Conservation (phyloP, 2,888 invertebrate genomes). For the Octodonta nipae region DNA sequence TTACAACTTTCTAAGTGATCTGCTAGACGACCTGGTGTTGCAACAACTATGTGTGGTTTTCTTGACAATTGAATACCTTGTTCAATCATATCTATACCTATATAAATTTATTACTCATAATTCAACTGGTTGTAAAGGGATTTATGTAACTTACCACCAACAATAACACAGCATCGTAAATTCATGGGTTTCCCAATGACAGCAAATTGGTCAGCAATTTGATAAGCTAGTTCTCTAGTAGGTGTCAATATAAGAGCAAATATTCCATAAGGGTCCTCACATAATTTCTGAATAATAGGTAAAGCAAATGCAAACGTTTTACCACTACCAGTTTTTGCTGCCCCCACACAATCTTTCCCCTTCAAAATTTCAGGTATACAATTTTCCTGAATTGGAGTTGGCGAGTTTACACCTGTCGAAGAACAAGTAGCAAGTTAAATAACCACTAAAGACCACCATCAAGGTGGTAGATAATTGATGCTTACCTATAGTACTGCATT, state of each 20-base stretch:
- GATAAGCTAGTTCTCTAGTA: slow-evolving; percentile 81
- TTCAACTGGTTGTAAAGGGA: neutral
- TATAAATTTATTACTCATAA: neutral
- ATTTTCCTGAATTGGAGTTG: slow-evolving; percentile 70
- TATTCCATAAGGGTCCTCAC: slow-evolving; percentile 90
- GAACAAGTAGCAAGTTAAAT: neutral
- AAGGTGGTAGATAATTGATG: slow-evolving; percentile 8
- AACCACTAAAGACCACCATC: neutral
- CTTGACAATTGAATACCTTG: slow-evolving; percentile 74
- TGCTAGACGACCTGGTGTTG: slow-evolving; percentile 88
- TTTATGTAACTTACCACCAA: slow-evolving; percentile 44
- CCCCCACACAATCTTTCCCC: slow-evolving; percentile 84
- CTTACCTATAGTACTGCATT: slow-evolving; percentile 55
- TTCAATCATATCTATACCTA: slow-evolving; percentile 76
- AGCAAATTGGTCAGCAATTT: slow-evolving; percentile 90
- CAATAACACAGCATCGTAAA: slow-evolving; percentile 70
- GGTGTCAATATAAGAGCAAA: slow-evolving; percentile 90
- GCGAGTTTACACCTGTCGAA: slow-evolving; percentile 52
- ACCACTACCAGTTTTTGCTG: slow-evolving; percentile 94
- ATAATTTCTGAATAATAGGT: slow-evolving; percentile 80
- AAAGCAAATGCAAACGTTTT: slow-evolving; percentile 96
- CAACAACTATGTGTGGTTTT: slow-evolving; percentile 86
- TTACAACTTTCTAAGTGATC: slow-evolving; percentile 84
- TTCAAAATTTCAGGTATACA: slow-evolving; percentile 66
- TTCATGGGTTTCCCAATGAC: slow-evolving; percentile 81